Percentiles rank a stretch among this genome's conserved stretches.
Conservation (phyloP, 2,888 invertebrate species). For the Tanypteryx hageni region DNA sequence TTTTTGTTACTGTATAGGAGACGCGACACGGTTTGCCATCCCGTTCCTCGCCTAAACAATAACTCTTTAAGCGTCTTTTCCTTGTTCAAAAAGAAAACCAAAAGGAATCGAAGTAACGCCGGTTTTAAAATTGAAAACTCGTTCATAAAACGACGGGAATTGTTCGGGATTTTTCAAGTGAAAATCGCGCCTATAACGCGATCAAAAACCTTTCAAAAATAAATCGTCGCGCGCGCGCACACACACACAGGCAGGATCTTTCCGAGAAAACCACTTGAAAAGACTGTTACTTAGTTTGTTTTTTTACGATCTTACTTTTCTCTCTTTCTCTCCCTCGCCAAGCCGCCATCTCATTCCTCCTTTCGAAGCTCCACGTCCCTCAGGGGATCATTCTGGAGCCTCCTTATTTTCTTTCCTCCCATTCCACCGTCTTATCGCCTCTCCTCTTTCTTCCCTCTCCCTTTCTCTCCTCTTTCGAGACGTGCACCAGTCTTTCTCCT, state of each 20-base stretch:
- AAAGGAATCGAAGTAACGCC: too few species aligned
- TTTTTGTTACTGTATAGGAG: too few species aligned
- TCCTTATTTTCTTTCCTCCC: neutral
- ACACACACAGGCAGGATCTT: constrained; percentile 13
- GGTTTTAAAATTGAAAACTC: neutral
- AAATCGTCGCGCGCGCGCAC: neutral
- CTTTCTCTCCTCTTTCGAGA: neutral
- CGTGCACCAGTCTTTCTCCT: neutral
- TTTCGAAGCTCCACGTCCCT: neutral
- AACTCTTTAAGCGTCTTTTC: too few species aligned
- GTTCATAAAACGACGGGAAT: neutral
- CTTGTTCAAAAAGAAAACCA: too few species aligned
- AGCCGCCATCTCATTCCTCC: neutral
- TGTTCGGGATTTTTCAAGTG: neutral
- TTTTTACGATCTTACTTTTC: neutral
- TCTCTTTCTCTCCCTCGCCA: neutral
- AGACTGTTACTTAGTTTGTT: neutral
- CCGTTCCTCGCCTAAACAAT: too few species aligned
- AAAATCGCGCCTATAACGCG: constrained; percentile 27
- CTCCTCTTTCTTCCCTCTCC: neutral
- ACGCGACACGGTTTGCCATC: too few species aligned
- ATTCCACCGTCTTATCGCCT: neutral
- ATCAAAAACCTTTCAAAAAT: constrained; percentile 36
- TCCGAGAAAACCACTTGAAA: constrained; percentile 3
- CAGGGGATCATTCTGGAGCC: neutral